These are phyloP conservation scores for Myotis myotis DNA, from an alignment of 2,797 vertebrate genomes.

Conservation along the genomic window DNA sequence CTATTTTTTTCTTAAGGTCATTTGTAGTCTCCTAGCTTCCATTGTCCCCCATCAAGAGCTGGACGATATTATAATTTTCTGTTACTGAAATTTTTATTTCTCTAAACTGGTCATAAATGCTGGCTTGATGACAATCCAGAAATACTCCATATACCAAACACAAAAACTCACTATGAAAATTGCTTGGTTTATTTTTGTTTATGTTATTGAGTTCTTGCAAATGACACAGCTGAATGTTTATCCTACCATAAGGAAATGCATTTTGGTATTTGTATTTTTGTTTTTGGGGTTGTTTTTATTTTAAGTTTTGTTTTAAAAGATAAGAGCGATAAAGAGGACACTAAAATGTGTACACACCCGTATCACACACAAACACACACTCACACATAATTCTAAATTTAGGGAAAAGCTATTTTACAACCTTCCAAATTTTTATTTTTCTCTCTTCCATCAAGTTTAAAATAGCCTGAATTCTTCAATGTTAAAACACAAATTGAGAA, in stretches of 20 bases:
- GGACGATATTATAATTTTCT: slow-evolving; percentile 76
- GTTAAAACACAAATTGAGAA: not conserved
- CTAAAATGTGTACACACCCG: not conserved
- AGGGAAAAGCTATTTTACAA: not conserved
- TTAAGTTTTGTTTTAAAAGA: slow-evolving; percentile 73
- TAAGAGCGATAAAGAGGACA: slow-evolving; percentile 72
- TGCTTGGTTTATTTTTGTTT: slow-evolving; percentile 83
- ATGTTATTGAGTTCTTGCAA: slow-evolving; percentile 80
- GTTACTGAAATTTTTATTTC: slow-evolving; percentile 74
- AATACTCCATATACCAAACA: slow-evolving; percentile 75
- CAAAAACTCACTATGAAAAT: slow-evolving; percentile 81
- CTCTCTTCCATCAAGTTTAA: slow-evolving; percentile 18
- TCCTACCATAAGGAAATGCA: slow-evolving; percentile 84
- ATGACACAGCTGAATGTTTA: slow-evolving; percentile 86
- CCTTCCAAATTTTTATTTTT: not conserved
- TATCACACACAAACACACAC: not conserved
- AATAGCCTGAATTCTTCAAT: slow-evolving; percentile 33
- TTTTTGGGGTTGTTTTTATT: not conserved
- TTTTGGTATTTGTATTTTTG: slow-evolving; percentile 82
- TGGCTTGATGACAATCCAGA: slow-evolving; percentile 80
- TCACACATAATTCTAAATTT: slow-evolving; percentile 17
- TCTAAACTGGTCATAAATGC: slow-evolving; percentile 76
- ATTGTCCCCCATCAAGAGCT: slow-evolving; percentile 60
- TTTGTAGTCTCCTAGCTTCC: slow-evolving; percentile 72
- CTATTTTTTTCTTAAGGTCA: slow-evolving; percentile 19